These are phyloP conservation scores for Hydrotaea diabolus DNA, from an alignment of 2,888 invertebrate species.

Conservation along the genomic window DNA sequence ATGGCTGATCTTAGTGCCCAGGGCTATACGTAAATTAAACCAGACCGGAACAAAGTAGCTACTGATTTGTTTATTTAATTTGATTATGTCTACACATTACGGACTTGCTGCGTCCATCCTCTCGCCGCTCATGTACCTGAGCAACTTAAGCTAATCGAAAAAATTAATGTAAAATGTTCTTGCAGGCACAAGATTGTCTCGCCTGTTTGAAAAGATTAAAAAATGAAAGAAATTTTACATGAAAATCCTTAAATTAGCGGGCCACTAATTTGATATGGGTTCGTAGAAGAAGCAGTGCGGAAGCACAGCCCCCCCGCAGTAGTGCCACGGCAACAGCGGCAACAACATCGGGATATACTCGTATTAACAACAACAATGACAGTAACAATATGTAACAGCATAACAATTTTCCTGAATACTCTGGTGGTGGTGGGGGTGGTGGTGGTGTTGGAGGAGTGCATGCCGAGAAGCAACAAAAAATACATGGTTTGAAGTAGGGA, in stretches of 20 bases:
- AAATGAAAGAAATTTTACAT: conserved; percentile 9
- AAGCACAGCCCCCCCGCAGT: not conserved
- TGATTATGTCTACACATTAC: not conserved
- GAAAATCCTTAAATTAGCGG: conserved; percentile 52
- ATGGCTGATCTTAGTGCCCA: not conserved
- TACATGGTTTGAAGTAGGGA: too few relatives aligned
- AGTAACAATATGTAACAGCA: conserved; percentile 32
- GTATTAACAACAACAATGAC: not conserved
- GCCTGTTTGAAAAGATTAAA: conserved; percentile 37
- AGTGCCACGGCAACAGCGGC: not conserved
- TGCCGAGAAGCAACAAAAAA: not conserved
- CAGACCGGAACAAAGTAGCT: not conserved
- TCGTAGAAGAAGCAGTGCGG: not conserved
- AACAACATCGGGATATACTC: not conserved
- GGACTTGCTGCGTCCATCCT: not conserved
- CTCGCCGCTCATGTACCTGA: not conserved
- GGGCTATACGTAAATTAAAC: conserved; percentile 2
- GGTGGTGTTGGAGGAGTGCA: not conserved
- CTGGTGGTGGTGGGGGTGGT: not conserved
- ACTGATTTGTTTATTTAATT: conserved; percentile 9
- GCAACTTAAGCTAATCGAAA: not conserved
- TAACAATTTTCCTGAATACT: conserved; percentile 2
- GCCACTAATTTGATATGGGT: conserved; percentile 24
- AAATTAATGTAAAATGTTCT: not conserved
- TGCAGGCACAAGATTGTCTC: conserved; percentile 10